Base-by-base conservation (phyloP, 2,113 vertebrate species). In the Dipodomys stephensi region DNA sequence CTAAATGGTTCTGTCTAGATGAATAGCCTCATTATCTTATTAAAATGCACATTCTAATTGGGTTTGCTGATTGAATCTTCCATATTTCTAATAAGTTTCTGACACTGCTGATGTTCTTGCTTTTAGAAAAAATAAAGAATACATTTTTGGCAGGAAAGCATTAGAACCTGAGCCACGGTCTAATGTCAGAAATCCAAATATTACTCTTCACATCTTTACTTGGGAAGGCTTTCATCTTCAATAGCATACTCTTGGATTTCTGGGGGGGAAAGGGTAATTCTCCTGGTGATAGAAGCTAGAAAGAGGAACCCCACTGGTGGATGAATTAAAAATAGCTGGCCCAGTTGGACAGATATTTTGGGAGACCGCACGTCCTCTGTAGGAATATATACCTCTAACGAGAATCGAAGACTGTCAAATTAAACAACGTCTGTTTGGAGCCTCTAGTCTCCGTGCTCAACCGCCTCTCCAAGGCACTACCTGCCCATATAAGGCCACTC, bases 271-370 rank as follows among this genome's bases (percentile, higher is more conserved):
- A 88, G 22, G 35, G 1, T 73, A 74, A 7, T 23, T 86, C 2
- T 90, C 30, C 93, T 91, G 27, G 71, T 81, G 22, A 32, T 81
- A 62, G 10, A 93, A 81, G 8, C 49, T 83, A 74, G 27, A 81
- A 93, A 81, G 84, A 72, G 20, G 11, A 7, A 53, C 53, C 30
- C 22, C 16, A 78, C n/a, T 53, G 11, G 77, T 87, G 8, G n/a
- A 49, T 85, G 71, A 64, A 82, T 88, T 92, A 92, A 76, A 85
- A 94, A 96, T 83, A 94, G 76, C 84, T 83, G 49, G 16, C 85
- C 76, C 53, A 83, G 30, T 91, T 95, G 73, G 71, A 62, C 23
- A 94, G 76, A 73, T 93, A 90, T 91, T 93, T 96, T 91, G 76
- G 72, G 67, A 95, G 79, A 62, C 13, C 83, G 25, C n/a, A 88